Evolutionary conservation across 2,797 vertebrate genomes (phyloP).

Genomic region (Thripadectes ignobilis): DNA sequence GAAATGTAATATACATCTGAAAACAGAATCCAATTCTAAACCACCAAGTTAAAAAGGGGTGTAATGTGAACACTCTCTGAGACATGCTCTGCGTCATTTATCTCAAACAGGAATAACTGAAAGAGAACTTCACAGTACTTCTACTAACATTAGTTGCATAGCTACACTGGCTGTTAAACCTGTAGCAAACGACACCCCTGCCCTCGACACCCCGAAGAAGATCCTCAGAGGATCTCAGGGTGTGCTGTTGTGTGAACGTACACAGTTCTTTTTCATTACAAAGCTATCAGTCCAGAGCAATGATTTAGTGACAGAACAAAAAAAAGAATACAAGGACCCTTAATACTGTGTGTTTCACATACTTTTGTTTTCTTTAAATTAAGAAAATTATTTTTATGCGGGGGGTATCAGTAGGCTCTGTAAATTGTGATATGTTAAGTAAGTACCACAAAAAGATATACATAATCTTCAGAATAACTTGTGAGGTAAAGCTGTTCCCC

Average conservation of each 20-base stretch:
- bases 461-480: neutral
- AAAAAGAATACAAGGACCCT: neutral
- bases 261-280: neutral
- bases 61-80: neutral
- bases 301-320: neutral
- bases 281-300: neutral
- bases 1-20: neutral
- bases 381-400: neutral
- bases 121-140: neutral
- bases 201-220: neutral
- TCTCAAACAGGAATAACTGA: neutral
- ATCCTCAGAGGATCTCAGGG: neutral
- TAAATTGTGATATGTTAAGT: neutral
- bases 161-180: neutral
- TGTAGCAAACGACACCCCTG: neutral
- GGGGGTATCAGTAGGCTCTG: fast-evolving
- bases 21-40: neutral
- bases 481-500: neutral
- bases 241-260: fast-evolving
- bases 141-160: neutral
- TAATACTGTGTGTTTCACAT: neutral
- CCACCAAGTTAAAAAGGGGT: neutral
- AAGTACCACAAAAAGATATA: neutral
- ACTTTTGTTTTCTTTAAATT: neutral
- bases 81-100: neutral